A percentile compares a stretch with the other conserved stretches of the same genome.
These are phyloP conservation scores for Willisornis vidua DNA, from an alignment of 2,113 vertebrate genomes.

Conservation along the genomic window DNA sequence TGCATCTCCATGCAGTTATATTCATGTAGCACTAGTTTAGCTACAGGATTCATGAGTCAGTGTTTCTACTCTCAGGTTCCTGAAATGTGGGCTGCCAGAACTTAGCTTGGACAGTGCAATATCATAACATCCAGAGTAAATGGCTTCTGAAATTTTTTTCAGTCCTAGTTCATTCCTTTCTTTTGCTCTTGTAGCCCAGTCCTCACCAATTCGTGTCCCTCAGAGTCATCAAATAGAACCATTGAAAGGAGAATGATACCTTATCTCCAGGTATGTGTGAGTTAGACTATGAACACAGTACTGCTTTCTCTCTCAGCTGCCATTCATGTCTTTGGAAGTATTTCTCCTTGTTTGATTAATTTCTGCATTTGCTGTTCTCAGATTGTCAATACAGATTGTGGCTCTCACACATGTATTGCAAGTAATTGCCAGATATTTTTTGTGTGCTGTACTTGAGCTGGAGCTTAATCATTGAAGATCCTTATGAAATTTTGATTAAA, in stretches of 20 bases:
- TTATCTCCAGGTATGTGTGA: neutral
- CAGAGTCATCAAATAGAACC: neutral
- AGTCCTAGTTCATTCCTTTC: neutral
- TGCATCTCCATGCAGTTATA: neutral
- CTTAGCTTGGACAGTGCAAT: neutral
- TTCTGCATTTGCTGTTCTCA: neutral
- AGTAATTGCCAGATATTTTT: neutral
- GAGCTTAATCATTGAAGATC: neutral
- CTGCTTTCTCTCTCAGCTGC: neutral
- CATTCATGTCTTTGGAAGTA: neutral
- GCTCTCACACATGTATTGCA: neutral
- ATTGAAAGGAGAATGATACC: neutral
- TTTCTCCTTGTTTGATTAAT: neutral
- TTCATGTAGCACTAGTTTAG: neutral
- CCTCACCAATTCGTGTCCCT: neutral
- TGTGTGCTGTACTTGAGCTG: neutral
- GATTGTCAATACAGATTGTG: neutral
- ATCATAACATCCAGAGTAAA: conserved; percentile 24
- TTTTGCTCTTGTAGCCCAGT: neutral
- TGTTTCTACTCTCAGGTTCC: conserved; percentile 50
- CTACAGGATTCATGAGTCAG: conserved; percentile 26
- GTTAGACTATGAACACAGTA: neutral
- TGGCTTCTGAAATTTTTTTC: neutral
- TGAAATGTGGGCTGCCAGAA: conserved; percentile 27
- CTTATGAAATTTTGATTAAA: neutral